Conservation (phyloP, 2,888 invertebrate genomes). For the Brachypterus glaber region DNA sequence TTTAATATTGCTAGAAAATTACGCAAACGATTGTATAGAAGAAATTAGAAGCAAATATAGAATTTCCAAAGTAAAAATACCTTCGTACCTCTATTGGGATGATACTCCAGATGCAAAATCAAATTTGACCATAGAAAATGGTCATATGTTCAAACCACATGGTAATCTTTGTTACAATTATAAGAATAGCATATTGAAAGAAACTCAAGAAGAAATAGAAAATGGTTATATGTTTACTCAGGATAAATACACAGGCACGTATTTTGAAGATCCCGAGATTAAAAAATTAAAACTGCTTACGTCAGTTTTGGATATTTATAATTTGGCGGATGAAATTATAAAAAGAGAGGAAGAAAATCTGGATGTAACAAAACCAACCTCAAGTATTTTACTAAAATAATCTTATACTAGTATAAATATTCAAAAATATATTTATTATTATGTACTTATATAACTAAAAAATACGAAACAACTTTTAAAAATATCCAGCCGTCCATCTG, state of each 20-base stretch:
- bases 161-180: too few species aligned
- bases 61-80: conserved; percentile 35
- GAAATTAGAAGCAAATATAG: conserved; percentile 42
- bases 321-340: conserved; percentile 56
- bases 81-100: conserved; percentile 37
- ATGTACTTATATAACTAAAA: too few species aligned
- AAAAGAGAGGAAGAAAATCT: too few species aligned
- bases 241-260: conserved; percentile 50
- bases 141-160: conserved; percentile 33
- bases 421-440: too few species aligned
- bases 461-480: too few species aligned
- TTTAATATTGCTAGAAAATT: conserved; percentile 53
- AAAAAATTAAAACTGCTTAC: conserved; percentile 41
- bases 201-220: conserved; percentile 38
- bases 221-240: conserved; percentile 49
- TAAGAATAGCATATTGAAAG: conserved; percentile 38
- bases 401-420: too few species aligned
- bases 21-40: conserved; percentile 43
- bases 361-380: too few species aligned
- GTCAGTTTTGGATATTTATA: conserved; percentile 61
- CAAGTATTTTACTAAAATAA: too few species aligned
- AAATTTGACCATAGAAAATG: conserved; percentile 41
- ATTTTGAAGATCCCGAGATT: conserved; percentile 54
- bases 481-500: too few species aligned
- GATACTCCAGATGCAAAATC: conserved; percentile 38